These are phyloP conservation scores for Ernsta delagoae DNA, from an alignment of 2,888 invertebrate genomes.

Conservation along the genomic window DNA sequence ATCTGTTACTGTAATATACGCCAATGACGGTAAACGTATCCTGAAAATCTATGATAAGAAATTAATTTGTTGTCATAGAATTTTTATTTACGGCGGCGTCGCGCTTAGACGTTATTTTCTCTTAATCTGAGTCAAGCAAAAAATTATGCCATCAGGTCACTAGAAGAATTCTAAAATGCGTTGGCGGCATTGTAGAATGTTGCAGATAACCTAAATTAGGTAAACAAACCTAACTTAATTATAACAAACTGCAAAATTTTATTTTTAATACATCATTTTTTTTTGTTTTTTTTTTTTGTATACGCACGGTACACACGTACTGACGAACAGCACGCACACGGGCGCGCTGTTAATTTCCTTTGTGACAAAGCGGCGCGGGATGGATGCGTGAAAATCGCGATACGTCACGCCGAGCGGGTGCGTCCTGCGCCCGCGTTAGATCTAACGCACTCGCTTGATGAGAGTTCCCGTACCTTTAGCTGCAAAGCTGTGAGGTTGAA, in stretches of 20 bases:
- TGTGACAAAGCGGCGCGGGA: slow-evolving; percentile 82
- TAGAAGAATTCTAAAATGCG: too few relatives aligned
- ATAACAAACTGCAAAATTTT: neutral
- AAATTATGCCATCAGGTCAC: too few relatives aligned
- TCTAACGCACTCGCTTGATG: slow-evolving; percentile 8
- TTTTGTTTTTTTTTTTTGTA: neutral
- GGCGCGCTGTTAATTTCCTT: slow-evolving; percentile 83
- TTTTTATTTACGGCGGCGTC: too few relatives aligned
- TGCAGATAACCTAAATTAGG: too few relatives aligned
- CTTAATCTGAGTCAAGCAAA: too few relatives aligned
- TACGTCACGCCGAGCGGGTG: slow-evolving; percentile 72
- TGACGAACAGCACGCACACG: slow-evolving; percentile 57
- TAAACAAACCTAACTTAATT: neutral
- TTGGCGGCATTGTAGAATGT: too few relatives aligned
- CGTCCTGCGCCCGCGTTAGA: slow-evolving; percentile 40
- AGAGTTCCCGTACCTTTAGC: slow-evolving; percentile 2
- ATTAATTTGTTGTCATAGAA: too few relatives aligned
- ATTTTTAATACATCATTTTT: neutral
- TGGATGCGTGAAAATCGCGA: slow-evolving; percentile 84
- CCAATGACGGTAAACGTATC: too few relatives aligned
- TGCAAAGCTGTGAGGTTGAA: neutral
- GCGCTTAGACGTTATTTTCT: too few relatives aligned
- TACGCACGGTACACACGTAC: slow-evolving; percentile 39
- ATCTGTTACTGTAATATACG: too few relatives aligned
- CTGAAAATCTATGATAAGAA: too few relatives aligned